Evolutionary conservation across 2,888 invertebrate species (phyloP), one percentile per base, ranked within the genome.

Genomic region (Hypercompe scribonia): DNA sequence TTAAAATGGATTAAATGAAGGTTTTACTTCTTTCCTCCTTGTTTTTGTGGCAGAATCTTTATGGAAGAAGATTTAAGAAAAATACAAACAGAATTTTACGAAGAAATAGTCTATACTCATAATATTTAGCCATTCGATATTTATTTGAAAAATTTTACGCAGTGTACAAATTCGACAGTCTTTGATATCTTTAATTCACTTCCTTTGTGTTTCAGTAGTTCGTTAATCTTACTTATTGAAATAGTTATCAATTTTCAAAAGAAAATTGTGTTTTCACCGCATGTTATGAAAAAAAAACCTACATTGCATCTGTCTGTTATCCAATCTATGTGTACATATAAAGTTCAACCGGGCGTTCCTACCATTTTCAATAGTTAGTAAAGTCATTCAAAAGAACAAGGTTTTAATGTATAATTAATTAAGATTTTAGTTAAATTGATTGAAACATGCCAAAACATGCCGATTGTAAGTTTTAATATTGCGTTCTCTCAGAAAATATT

Each of bases 1-100:
- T 79, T 83, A 83, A 83, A 83, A 83, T 83, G 73, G 78, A 81
- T 83, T 78, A 77, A 74, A 75, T 74, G 74, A 69, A 65, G 39
- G 28, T 71, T 36, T 34, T 54, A 24, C 65, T 65, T 64, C 28
- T 54, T 39, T 36, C 18, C 21, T 65, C 28, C 36, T n/a, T 65
- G 64, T 65, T 36, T 34, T 34, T 24, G 11, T n/a, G 64, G 11
- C 13, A 36, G 2, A 13, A 13, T 36, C 64, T 11, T 24, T 65
- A 36, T 36, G 31, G 13, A 31, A 31, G 8, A 28, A 61, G 18
- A 61, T 31, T 61, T 28, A 18, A 5, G 1, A 1, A 28, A 36
- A 64, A 34, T 21, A 21, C 34, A 64, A 34, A 4, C 36, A 65
- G 34, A 65, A 24, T 65, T 3, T 13, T 31, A 61, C 31, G 4